Conservation (phyloP, 2,113 vertebrate genomes). For the Ancistrus triradiatus region DNA sequence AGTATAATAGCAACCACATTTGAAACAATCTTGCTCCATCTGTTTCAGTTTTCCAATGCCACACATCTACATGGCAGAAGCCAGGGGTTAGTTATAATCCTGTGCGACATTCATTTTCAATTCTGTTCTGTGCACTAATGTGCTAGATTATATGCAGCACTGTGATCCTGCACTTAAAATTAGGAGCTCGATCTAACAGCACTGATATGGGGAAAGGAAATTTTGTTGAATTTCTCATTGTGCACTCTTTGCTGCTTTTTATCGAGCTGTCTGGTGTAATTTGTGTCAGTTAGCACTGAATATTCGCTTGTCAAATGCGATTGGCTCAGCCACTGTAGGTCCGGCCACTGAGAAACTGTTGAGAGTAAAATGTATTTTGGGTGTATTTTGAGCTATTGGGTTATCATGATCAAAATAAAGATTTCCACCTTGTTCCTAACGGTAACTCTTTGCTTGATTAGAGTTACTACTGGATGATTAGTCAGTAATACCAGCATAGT, state of each 20-base stretch:
- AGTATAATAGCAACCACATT: too few species aligned
- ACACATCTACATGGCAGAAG: too few species aligned
- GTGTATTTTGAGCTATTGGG: constrained; percentile 57
- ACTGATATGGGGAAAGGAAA: constrained; percentile 18
- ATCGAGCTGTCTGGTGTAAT: constrained; percentile 51
- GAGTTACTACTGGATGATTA: too few species aligned
- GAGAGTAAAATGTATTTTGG: constrained; percentile 53
- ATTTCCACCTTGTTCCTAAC: constrained; percentile 55
- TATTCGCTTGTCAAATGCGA: constrained; percentile 56
- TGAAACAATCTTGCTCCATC: too few species aligned
- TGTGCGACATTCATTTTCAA: background rate
- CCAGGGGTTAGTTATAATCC: background rate
- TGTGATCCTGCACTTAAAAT: constrained; percentile 3
- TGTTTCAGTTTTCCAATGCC: too few species aligned
- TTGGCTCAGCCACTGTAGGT: constrained; percentile 43
- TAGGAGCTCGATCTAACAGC: constrained; percentile 10
- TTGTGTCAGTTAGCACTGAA: constrained; percentile 54
- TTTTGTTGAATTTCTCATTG: constrained; percentile 14
- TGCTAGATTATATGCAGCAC: constrained; percentile 11
- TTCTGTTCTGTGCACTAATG: background rate
- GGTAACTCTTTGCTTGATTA: too few species aligned
- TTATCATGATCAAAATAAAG: constrained; percentile 50
- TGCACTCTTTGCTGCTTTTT: constrained; percentile 28
- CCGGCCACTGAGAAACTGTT: constrained; percentile 18
- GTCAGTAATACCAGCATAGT: too few species aligned